phyloP scores from a whole-genome alignment of 2,113 vertebrate species.

The Anser brachyrhynchus region DNA sequence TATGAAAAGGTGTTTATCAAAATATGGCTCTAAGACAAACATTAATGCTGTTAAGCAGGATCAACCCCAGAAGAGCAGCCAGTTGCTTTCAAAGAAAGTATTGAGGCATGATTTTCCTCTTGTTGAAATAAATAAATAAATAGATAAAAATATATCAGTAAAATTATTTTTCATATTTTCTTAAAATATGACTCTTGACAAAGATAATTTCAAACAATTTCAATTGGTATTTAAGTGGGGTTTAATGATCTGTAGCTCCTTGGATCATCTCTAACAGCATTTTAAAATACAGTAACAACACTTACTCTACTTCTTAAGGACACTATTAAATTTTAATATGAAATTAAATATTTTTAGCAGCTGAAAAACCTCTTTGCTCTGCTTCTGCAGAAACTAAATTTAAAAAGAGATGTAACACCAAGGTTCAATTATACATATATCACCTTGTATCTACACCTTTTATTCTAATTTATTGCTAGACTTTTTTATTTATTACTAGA shows the following conservation, averaged over 20 bases:
- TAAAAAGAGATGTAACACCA: background rate
- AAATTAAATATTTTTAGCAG: background rate
- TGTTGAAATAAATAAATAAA: background rate
- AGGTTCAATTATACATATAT: background rate
- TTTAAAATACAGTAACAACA: background rate
- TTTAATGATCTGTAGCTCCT: background rate
- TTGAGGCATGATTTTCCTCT: background rate
- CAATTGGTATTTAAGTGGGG: background rate
- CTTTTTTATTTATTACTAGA: background rate
- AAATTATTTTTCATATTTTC: background rate
- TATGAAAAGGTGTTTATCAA: background rate
- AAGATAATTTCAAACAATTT: background rate
- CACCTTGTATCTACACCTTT: background rate
- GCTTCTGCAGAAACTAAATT: background rate
- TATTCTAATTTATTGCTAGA: background rate
- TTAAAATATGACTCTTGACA: background rate
- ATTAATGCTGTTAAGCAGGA: background rate
- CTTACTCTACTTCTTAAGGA: background rate
- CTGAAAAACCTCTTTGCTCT: background rate
- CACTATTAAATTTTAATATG: background rate
- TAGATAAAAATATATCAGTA: background rate
- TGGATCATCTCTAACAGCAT: background rate
- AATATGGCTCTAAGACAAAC: background rate
- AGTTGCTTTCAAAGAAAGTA: background rate
- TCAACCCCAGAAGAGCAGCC: background rate